Evolutionary conservation across 2,797 vertebrate species (phyloP).

Genomic region (Rhincodon typus): DNA sequence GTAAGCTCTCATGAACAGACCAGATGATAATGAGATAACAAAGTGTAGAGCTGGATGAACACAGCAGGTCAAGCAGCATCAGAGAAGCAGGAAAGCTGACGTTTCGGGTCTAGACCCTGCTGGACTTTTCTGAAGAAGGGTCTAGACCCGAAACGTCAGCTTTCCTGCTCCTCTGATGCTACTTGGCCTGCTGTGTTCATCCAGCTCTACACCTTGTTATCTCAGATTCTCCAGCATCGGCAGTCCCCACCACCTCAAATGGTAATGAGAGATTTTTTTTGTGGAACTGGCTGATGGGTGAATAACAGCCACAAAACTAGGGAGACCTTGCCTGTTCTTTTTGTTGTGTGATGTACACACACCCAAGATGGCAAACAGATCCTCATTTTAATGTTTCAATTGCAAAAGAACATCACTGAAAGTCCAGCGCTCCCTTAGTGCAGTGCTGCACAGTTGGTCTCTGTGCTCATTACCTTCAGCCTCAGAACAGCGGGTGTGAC

Average conservation of each 20-base stretch:
- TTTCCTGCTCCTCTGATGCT: no score
- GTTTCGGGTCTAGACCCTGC: no score
- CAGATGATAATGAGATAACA: neutral
- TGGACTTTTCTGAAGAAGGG: no score
- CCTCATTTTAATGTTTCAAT: neutral
- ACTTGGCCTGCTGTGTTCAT: no score
- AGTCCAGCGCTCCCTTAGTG: neutral
- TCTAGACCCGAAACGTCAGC: no score
- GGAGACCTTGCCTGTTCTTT: neutral
- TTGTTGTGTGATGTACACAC: neutral
- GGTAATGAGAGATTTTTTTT: neutral
- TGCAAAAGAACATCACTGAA: neutral
- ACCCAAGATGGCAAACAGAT: neutral
- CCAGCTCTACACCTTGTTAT: no score
- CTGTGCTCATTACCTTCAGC: neutral
- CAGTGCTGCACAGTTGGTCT: neutral
- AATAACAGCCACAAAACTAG: neutral
- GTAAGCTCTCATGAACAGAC: neutral
- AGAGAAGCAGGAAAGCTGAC: no score
- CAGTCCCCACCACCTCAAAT: no score
- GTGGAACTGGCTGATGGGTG: neutral
- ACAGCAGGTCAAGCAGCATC: no score
- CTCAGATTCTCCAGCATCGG: no score
- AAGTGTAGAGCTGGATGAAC: no score
- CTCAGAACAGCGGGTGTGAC: neutral